Conservation (phyloP, 2,797 vertebrate species). For the Crocodylus rhombifer region DNA sequence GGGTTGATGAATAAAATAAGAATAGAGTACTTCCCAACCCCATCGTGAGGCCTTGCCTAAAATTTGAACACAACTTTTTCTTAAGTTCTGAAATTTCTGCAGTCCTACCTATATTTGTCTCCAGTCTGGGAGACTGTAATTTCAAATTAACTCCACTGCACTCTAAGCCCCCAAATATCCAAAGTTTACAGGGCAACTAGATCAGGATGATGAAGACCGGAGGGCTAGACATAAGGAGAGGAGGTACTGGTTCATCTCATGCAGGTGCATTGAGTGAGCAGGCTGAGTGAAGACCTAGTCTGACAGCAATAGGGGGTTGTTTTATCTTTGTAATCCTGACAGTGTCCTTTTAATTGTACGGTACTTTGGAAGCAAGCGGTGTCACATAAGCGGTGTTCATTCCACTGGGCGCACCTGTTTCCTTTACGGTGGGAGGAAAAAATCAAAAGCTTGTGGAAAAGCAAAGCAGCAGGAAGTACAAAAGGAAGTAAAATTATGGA, state of each 20-base stretch:
- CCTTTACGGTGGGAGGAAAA: too few relatives aligned
- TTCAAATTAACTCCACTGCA: not conserved
- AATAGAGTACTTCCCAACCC: not conserved
- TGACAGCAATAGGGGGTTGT: too few relatives aligned
- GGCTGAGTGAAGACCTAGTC: not conserved
- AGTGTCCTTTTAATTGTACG: too few relatives aligned
- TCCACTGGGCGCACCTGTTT: too few relatives aligned
- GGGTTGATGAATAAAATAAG: not conserved
- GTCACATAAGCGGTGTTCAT: too few relatives aligned
- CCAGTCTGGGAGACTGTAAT: not conserved
- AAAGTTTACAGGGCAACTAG: not conserved
- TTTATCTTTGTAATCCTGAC: too few relatives aligned
- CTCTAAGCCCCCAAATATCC: not conserved
- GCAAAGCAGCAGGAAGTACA: not conserved
- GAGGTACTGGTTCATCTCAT: not conserved
- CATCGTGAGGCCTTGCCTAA: not conserved
- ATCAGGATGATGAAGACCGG: not conserved
- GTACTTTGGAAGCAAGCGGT: too few relatives aligned
- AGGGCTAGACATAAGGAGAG: not conserved
- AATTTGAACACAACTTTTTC: not conserved
- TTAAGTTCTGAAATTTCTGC: not conserved
- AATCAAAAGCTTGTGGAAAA: too few relatives aligned
- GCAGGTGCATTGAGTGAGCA: not conserved
- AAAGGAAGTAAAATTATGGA: not conserved
- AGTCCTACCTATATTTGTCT: not conserved